Base-by-base conservation (phyloP, 2,113 vertebrate species). In the Siphamia tubifer region DNA sequence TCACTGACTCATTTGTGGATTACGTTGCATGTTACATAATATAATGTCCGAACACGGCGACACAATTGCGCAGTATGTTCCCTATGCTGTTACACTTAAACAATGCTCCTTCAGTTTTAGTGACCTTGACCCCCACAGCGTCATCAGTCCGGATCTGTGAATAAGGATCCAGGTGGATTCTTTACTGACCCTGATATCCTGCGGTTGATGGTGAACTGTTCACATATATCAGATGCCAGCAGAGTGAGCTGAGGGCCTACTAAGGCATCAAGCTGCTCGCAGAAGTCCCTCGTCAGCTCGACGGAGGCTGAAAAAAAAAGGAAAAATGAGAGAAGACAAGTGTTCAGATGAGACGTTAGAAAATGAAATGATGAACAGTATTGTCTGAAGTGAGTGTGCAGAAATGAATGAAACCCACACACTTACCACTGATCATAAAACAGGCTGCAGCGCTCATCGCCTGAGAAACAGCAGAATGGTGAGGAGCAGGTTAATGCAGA, bases 381-480 rank as follows among this genome's bases (percentile, higher is more conserved):
- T n/a, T n/a, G n/a, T n/a, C n/a, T n/a, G n/a, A n/a, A n/a, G n/a
- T n/a, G n/a, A n/a, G n/a, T n/a, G n/a, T n/a, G n/a, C n/a, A n/a
- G n/a, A n/a, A n/a, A n/a, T n/a, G n/a, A n/a, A n/a, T n/a, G n/a
- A n/a, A n/a, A n/a, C n/a, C n/a, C 3, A 5, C 9, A 75, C 17
- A 87, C 95, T 92, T 87, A 99, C 98, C 96, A 62, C 93, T 94
- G 66, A 99, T 93, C 98, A 99, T 98, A 67, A 99, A 99, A 90
- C 98, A 99, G 51, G 96, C 96, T 8, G 95, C 95, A 21, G 97
- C 98, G 45, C 97, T 99, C 98, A 99, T 99, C 2, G 98, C 97
- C 98, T 99, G 88, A 10, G 90, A 82, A 89, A 72, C 13, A 67
- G 20, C 21, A 74, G 30, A 67, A 61, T 4, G 47, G 35, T 16